phyloP scores from a whole-genome alignment of 2,888 invertebrate species.

The Strigamia maritima region DNA sequence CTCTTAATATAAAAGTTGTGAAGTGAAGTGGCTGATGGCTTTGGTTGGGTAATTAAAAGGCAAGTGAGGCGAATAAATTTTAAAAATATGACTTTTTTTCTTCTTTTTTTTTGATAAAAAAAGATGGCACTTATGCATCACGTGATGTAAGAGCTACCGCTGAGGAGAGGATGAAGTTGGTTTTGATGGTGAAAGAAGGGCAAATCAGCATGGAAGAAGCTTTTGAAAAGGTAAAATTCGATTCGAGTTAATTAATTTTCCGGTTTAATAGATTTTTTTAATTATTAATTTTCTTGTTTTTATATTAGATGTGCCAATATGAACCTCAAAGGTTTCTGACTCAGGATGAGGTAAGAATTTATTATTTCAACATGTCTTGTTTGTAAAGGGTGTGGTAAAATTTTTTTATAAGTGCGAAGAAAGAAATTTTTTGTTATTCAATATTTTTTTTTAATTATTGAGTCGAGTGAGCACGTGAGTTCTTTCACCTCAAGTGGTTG shows the following conservation, averaged over 20 bases:
- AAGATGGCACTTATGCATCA: conserved; percentile 25
- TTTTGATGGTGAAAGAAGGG: conserved; percentile 39
- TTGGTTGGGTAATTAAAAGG: not conserved
- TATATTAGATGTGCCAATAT: conserved; percentile 33
- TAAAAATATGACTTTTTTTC: not conserved
- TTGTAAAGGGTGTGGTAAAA: not conserved
- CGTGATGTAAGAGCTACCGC: conserved; percentile 34
- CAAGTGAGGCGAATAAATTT: not conserved
- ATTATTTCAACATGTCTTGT: too few species aligned
- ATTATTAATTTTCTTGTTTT: not conserved
- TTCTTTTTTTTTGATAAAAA: not conserved
- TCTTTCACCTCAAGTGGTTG: conserved; percentile 4
- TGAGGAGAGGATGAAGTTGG: conserved; percentile 37
- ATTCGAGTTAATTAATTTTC: not conserved
- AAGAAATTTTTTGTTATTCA: not conserved
- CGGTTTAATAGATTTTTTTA: not conserved
- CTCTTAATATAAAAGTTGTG: not conserved
- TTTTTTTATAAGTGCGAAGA: not conserved
- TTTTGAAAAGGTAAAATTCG: conserved; percentile 34
- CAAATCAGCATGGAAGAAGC: conserved; percentile 39
- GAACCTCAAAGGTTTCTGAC: not conserved
- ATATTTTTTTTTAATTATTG: not conserved
- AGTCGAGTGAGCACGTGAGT: not conserved
- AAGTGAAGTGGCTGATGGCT: not conserved
- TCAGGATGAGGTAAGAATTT: not conserved